Evolutionary conservation across 2,113 vertebrate genomes (phyloP).

Genomic region (Podilymbus podiceps): DNA sequence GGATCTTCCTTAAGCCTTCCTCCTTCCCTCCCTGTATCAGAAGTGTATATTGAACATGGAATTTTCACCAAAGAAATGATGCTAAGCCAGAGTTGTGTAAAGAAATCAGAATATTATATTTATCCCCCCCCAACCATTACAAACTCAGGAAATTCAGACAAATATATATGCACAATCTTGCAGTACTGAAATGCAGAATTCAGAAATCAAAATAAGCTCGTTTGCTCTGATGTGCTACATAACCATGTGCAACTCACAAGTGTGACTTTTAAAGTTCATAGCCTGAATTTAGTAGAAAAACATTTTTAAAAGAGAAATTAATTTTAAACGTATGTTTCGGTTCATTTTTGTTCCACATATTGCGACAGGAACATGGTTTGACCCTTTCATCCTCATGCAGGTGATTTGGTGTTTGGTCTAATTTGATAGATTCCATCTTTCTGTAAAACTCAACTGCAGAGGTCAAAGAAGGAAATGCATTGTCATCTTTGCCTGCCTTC

Average conservation of each 20-base stretch:
- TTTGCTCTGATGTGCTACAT: background rate
- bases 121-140: background rate
- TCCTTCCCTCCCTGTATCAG: background rate
- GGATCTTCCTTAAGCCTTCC: background rate
- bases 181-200: background rate
- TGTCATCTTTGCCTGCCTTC: conserved; percentile 37
- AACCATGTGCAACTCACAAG: background rate
- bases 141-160: background rate
- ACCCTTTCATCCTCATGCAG: background rate
- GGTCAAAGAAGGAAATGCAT: conserved; percentile 51
- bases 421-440: background rate
- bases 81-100: background rate
- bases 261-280: background rate
- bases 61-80: background rate
- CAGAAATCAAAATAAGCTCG: background rate
- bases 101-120: background rate
- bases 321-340: background rate
- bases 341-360: background rate
- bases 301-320: background rate
- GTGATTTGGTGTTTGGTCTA: background rate
- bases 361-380: background rate
- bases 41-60: background rate
- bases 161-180: background rate
- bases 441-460: background rate
- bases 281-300: background rate